These are phyloP conservation scores for Stegodyphus mimosarum DNA, from an alignment of 1,140 invertebrate genomes.

Conservation along the genomic window DNA sequence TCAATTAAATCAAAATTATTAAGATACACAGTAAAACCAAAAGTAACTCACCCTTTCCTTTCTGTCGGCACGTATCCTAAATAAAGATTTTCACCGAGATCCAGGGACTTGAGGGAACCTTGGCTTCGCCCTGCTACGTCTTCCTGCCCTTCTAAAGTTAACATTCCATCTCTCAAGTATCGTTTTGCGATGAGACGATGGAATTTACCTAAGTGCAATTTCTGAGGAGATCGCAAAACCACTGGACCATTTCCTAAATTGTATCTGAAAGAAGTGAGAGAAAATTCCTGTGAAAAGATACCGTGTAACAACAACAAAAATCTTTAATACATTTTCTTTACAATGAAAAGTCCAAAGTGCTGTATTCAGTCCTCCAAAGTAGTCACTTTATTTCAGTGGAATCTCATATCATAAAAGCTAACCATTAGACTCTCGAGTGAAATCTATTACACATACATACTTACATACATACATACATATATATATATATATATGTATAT, in stretches of 20 bases:
- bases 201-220: conserved; percentile 79
- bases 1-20: no score
- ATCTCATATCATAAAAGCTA: no score
- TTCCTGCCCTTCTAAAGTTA: conserved; percentile 84
- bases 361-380: no score
- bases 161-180: conserved; percentile 84
- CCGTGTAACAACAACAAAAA: neutral
- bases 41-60: conserved; percentile 46
- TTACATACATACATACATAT: no score
- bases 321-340: no score
- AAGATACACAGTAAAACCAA: no score
- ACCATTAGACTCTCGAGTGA: no score
- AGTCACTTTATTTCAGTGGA: no score
- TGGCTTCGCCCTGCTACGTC: conserved; percentile 82
- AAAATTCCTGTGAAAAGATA: neutral
- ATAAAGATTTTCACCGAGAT: conserved; percentile 83
- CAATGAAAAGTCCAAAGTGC: no score
- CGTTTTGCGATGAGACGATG: conserved; percentile 85
- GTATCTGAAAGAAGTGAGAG: conserved; percentile 66
- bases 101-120: conserved; percentile 83
- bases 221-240: conserved; percentile 79
- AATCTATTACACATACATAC: no score
- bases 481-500: no score
- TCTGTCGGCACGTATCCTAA: conserved; percentile 82
- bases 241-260: conserved; percentile 78